Conservation (phyloP, 37 sponge, comb jelly and placozoan species). For the Tethya wilhelma region DNA sequence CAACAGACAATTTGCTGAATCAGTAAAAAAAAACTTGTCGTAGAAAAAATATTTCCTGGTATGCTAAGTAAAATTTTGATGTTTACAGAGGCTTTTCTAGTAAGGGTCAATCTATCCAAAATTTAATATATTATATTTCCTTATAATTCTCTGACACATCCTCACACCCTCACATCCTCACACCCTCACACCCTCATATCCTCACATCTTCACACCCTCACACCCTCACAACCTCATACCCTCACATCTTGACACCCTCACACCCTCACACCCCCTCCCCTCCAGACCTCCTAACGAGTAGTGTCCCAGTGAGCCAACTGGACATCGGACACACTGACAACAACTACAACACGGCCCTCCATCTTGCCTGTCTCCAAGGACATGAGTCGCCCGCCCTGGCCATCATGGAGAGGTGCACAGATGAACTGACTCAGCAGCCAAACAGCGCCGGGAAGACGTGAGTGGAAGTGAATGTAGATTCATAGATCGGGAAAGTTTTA, state of each 20-base stretch:
- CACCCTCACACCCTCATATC: constrained; percentile 57
- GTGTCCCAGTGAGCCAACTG: constrained; percentile 24
- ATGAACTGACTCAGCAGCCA: constrained; percentile 33
- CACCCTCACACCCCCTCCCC: too few relatives aligned
- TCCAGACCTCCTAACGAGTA: neutral
- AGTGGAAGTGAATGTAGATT: neutral
- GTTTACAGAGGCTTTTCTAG: too few relatives aligned
- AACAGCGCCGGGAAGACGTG: constrained; percentile 60
- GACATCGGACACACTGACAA: constrained; percentile 55
- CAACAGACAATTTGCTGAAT: too few relatives aligned
- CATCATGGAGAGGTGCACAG: constrained; percentile 55
- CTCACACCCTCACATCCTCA: constrained; percentile 14
- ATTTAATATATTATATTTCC: too few relatives aligned
- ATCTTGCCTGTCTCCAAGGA: constrained; percentile 79
- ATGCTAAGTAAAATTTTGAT: too few relatives aligned
- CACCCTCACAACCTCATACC: too few relatives aligned
- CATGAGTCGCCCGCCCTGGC: constrained; percentile 76
- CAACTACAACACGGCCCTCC: constrained; percentile 75
- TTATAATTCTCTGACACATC: too few relatives aligned
- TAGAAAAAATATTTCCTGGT: too few relatives aligned
- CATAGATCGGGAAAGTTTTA: neutral
- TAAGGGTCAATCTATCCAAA: too few relatives aligned
- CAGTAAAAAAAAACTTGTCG: too few relatives aligned
- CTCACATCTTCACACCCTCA: constrained; percentile 29
- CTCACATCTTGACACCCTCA: too few relatives aligned